phyloP scores from a whole-genome alignment of 1,140 invertebrate genomes.

The Pachyrhynchus sulphureomaculatus region DNA sequence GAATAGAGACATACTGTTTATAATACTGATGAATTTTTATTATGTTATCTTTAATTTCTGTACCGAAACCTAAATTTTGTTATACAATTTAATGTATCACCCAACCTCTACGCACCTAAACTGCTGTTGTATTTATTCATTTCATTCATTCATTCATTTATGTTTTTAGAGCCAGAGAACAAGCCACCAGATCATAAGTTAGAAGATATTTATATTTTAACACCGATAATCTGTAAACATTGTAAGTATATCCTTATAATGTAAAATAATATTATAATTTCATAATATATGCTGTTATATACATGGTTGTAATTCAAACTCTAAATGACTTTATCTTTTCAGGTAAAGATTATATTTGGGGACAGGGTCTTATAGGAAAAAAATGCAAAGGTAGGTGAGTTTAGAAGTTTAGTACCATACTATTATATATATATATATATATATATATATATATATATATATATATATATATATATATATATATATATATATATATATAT shows the following conservation, averaged over 20 bases:
- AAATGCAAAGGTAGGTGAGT: slow-evolving; percentile 43
- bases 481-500: no score
- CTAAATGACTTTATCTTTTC: slow-evolving; percentile 29
- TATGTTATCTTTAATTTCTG: no score
- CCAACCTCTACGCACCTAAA: no score
- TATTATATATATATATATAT: no score
- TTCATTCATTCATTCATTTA: not conserved
- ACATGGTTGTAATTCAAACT: not conserved
- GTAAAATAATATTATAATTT: not conserved
- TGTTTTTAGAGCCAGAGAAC: slow-evolving; percentile 26
- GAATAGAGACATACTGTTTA: no score
- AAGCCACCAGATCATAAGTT: slow-evolving; percentile 30
- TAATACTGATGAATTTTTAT: no score
- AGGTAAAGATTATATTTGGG: slow-evolving; percentile 68
- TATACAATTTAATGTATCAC: no score
- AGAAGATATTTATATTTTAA: slow-evolving; percentile 55
- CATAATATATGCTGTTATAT: not conserved
- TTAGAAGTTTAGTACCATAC: not conserved
- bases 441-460: no score
- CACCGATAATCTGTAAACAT: slow-evolving; percentile 56
- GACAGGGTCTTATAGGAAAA: slow-evolving; percentile 56
- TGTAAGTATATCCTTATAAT: slow-evolving; percentile 51
- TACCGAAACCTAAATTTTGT: no score
- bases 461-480: no score
- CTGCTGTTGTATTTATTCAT: no score